Evolutionary conservation across 2,888 invertebrate species (phyloP).

Genomic region (Eustalomyia histrio): DNA sequence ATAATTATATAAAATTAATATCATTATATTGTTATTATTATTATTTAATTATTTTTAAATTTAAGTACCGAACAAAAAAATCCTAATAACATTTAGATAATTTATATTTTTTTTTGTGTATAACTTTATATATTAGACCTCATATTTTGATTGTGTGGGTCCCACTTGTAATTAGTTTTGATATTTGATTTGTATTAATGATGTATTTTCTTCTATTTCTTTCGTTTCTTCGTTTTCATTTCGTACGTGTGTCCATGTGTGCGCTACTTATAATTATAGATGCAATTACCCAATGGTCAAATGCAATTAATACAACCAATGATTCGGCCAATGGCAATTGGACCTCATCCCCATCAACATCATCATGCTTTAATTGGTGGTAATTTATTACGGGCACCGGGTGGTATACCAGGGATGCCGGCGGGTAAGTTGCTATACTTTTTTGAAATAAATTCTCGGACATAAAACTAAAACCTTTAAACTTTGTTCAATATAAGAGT

Average conservation of each 20-base stretch:
- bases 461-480: too few relatives aligned
- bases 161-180: conserved; percentile 48
- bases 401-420: conserved; percentile 77
- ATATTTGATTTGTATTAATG: conserved; percentile 53
- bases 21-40: conserved; percentile 40
- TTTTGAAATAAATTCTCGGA: too few relatives aligned
- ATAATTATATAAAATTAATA: conserved; percentile 49
- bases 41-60: conserved; percentile 38
- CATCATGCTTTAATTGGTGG: conserved; percentile 77
- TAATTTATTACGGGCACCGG: conserved; percentile 77
- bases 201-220: conserved; percentile 44
- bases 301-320: conserved; percentile 79
- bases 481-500: too few relatives aligned
- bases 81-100: conserved; percentile 56
- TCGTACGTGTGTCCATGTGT: background rate
- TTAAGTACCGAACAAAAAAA: conserved; percentile 42
- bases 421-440: conserved; percentile 72
- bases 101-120: conserved; percentile 56
- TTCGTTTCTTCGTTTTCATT: conserved; percentile 65
- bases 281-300: conserved; percentile 74
- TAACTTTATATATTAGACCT: conserved; percentile 55
- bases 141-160: conserved; percentile 58
- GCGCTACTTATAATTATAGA: conserved; percentile 63
- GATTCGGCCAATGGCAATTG: conserved; percentile 78
- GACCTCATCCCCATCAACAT: conserved; percentile 70